Conservation (phyloP, 37 sponge, comb jelly and placozoan genomes). For the Halisarca cf. caerulea region DNA sequence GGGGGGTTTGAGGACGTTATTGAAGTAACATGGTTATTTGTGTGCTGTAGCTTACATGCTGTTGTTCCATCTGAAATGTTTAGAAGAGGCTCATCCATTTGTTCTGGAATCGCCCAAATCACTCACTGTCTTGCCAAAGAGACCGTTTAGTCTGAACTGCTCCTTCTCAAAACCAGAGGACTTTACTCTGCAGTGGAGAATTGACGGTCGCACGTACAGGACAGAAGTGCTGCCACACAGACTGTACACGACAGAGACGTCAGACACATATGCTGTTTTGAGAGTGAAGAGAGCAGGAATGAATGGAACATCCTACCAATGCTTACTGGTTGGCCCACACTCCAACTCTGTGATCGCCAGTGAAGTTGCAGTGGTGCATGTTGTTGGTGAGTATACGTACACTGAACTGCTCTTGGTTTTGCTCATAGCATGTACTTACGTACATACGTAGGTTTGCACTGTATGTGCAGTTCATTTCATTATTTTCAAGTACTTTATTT, state of each 20-base stretch:
- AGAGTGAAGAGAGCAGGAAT: not conserved
- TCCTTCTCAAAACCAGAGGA: not conserved
- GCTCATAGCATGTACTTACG: no score
- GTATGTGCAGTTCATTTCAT: no score
- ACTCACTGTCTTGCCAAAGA: not conserved
- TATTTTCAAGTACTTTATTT: no score
- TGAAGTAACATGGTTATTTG: not conserved
- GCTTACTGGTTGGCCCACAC: not conserved
- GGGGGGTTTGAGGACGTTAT: no score
- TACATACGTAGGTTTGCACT: no score
- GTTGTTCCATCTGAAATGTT: not conserved
- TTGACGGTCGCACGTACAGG: not conserved
- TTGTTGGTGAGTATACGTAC: not conserved
- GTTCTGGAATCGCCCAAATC: slow-evolving; percentile 2
- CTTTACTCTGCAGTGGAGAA: not conserved
- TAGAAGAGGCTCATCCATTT: not conserved
- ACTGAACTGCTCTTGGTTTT: not conserved
- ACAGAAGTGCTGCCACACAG: not conserved
- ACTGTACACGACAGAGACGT: not conserved
- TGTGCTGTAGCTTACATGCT: not conserved
- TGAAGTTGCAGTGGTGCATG: not conserved
- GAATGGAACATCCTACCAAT: not conserved
- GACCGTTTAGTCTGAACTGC: not conserved
- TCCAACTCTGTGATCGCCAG: not conserved
- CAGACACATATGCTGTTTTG: not conserved